Evolutionary conservation across 2,888 invertebrate genomes (phyloP), one percentile per base, ranked within the genome.

Genomic region (Liposcelis brunnea): DNA sequence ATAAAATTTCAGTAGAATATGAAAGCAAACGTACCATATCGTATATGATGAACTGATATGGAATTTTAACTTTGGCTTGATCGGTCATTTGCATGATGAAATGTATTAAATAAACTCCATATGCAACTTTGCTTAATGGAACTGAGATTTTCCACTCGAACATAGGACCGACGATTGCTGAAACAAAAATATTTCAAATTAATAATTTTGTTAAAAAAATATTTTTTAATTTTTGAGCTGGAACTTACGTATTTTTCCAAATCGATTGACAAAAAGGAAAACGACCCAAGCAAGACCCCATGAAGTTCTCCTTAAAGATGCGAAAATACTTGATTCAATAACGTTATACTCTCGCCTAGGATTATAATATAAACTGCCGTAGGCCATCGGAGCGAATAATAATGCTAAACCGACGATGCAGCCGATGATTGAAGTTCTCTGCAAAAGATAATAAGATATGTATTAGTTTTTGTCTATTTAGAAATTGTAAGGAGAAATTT

Each of bases 61-160:
- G 65, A 31, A 63, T 67, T 34, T 67, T 64, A 7, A 64, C 61
- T 50, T 63, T 60, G 33, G 64, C 70, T 1, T 68, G 65, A 37
- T 66, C 65, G 15, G 72, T 56, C 1, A 64, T 54, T 49, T 72
- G 70, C 43, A 72, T 58, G 16, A 67, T 49, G 48, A 68, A 61
- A 55, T 75, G 75, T 1, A 69, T 62, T 43, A 75, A 56, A 54
- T 74, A 75, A 10, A 72, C 62, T 0, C 72, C 72, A 53, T 75
- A 75, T 0, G 71, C 63, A 32, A 75, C 60, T 37, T 72, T 67
- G 52, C 74, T 72, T 1, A 75, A 60, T 0, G 73, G 70, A 31
- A 69, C 66, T 68, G 70, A 74, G 0, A 70, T 67, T 47, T 62
- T 65, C 74, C 74, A 74, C 8, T 26, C 26, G 26, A 26, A 26